Percentiles rank a stretch among this genome's conserved stretches.
Conservation (phyloP, 2,113 vertebrate genomes). For the Ploceus nigricollis region DNA sequence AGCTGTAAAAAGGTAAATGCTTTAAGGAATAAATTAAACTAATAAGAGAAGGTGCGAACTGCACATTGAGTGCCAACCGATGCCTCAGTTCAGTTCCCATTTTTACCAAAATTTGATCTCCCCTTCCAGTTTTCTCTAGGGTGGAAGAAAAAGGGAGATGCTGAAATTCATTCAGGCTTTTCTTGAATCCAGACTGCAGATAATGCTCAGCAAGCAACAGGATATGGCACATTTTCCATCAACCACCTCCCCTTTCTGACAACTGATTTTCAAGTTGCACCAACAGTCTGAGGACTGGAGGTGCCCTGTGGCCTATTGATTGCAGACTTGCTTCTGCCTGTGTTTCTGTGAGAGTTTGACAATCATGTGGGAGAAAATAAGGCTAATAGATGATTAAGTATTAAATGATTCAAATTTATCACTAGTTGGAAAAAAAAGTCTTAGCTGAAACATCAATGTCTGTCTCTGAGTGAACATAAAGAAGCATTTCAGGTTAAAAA, state of each 20-base stretch:
- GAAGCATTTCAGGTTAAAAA: constrained; percentile 22
- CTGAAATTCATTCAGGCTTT: not conserved
- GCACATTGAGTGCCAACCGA: not conserved
- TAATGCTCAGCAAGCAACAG: not conserved
- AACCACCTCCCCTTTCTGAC: not conserved
- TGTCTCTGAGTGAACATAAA: not conserved
- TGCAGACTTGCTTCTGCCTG: not conserved
- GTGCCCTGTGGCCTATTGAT: not conserved
- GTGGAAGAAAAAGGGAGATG: not conserved
- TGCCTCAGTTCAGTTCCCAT: not conserved
- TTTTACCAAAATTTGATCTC: not conserved
- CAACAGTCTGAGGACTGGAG: not conserved
- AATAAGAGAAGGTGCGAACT: not conserved
- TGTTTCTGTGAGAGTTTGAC: not conserved
- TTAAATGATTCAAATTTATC: not conserved
- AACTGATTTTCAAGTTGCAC: not conserved
- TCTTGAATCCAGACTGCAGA: not conserved
- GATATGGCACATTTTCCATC: not conserved
- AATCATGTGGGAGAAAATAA: not conserved
- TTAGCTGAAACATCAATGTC: not conserved
- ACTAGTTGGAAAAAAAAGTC: not conserved
- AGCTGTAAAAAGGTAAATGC: not conserved
- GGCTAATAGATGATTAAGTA: not conserved
- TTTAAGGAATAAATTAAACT: not conserved
- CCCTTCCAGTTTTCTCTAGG: not conserved